Base-by-base conservation (phyloP, 64 coral and sea anemone genomes). In the Montipora cactus region DNA sequence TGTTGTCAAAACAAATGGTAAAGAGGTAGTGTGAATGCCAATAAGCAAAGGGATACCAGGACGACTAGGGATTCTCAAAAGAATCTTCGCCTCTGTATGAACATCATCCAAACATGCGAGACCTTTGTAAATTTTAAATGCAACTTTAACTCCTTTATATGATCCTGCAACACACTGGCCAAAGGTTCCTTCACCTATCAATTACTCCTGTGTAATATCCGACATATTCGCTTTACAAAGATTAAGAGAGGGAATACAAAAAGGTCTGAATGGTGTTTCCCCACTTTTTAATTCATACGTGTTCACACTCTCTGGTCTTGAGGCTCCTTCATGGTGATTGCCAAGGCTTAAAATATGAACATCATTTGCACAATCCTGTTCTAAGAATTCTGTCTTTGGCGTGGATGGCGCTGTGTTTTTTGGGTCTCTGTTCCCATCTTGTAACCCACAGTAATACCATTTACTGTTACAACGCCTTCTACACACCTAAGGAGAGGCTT, bases 111-210 rank as follows among this genome's bases (percentile, higher is more conserved):
- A 67, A 21, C 44, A 7, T 64, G 87, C 68, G n/a, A 77, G 23
- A 66, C 15, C 81, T 75, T 93, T 93, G 77, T 87, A 93, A 25
- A 87, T 47, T 87, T 93, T 93, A 15, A 93, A 37, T 79, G 91
- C 91, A 67, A 77, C 83, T 28, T 87, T 66, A 10, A 90, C 8
- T 2, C 46, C 28, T 84, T 95, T 89, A 4, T 95, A 90, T 0
- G 7, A 66, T 85, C 93, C 87, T 22, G 93, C 67, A 83, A 84
- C 13, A 20, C 87, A 95, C 45, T 66, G 83, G 47, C 93, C 93
- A 95, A 95, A 95, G 8, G 93, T 90, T 46, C 93, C 93, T 87
- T 87, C 52, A 93, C 83, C 91, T 64, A 87, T 77, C 1, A 67
- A 18, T 19, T 64, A 20, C 15, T 74, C 51, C 44, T 83, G 12